These are phyloP conservation scores for Octodonta nipae DNA, from an alignment of 2,888 invertebrate genomes.

Conservation along the genomic window DNA sequence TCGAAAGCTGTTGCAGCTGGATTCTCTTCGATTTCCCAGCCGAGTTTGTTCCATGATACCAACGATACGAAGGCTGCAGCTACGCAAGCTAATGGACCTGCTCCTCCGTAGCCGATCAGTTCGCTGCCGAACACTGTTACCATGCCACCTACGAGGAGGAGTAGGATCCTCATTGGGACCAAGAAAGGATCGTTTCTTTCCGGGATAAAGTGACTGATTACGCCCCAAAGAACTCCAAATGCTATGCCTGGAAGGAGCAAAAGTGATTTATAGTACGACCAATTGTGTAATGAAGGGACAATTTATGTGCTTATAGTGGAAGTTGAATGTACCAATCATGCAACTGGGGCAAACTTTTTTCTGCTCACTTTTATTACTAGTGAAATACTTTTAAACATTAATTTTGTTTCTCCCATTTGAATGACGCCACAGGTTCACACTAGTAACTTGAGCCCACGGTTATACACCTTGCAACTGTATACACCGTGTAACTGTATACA, in stretches of 20 bases:
- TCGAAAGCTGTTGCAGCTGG: constrained; percentile 78
- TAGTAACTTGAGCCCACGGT: too few relatives aligned
- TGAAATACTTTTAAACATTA: too few relatives aligned
- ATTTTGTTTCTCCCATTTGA: too few relatives aligned
- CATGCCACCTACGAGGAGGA: constrained; percentile 69
- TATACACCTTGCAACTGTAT: too few relatives aligned
- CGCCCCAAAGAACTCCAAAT: constrained; percentile 71
- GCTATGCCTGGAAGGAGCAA: constrained; percentile 27
- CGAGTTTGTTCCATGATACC: constrained; percentile 67
- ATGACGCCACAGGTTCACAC: too few relatives aligned
- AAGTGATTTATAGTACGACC: too few relatives aligned
- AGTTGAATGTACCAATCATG: too few relatives aligned
- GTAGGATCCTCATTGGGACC: constrained; percentile 56
- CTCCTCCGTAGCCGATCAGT: constrained; percentile 49
- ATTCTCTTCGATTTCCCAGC: constrained; percentile 78
- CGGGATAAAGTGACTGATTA: constrained; percentile 67
- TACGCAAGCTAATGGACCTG: constrained; percentile 73
- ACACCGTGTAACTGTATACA: too few relatives aligned
- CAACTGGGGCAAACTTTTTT: too few relatives aligned
- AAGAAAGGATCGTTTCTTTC: constrained; percentile 70
- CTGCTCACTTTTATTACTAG: too few relatives aligned
- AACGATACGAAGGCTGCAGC: constrained; percentile 71
- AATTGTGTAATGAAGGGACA: too few relatives aligned
- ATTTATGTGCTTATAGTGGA: too few relatives aligned
- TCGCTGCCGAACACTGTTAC: constrained; percentile 63